A percentile compares a stretch with the other conserved stretches of the same genome.
phyloP scores from a whole-genome alignment of 2,888 invertebrate genomes.

The Cartodere bifasciata region DNA sequence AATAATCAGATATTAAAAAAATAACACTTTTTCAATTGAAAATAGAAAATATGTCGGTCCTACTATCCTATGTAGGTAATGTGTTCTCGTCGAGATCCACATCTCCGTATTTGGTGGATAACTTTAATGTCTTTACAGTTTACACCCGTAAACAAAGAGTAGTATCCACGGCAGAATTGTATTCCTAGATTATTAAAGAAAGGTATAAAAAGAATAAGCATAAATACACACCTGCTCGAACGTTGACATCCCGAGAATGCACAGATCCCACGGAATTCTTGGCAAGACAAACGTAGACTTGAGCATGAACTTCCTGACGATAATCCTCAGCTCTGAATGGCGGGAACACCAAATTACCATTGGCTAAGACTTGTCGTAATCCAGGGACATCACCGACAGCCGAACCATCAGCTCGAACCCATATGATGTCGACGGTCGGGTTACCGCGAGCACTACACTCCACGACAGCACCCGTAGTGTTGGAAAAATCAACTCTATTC shows the following conservation, averaged over 20 bases:
- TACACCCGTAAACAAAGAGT: not conserved
- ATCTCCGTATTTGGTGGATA: no score
- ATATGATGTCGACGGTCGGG: constrained; percentile 83
- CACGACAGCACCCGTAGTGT: constrained; percentile 84
- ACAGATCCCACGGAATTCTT: constrained; percentile 82
- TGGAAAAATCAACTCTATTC: constrained; percentile 85
- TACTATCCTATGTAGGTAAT: no score
- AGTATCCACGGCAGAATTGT: not conserved
- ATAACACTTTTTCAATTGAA: no score
- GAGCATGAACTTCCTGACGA: constrained; percentile 86
- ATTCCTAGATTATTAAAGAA: not conserved
- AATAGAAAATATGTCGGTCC: no score
- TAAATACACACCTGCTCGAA: constrained; percentile 77
- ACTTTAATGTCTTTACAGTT: constrained; percentile 2
- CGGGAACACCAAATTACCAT: constrained; percentile 87
- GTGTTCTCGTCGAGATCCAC: no score
- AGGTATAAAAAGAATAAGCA: not conserved
- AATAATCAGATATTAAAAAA: no score
- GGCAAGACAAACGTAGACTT: constrained; percentile 86
- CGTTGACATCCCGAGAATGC: constrained; percentile 84
- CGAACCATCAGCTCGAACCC: constrained; percentile 83
- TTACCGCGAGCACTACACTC: constrained; percentile 86
- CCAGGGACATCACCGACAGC: constrained; percentile 84
- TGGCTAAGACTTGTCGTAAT: constrained; percentile 58
- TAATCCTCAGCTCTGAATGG: constrained; percentile 91